Evolutionary conservation across 1,140 invertebrate species (phyloP), one percentile per base, ranked within the genome.

Genomic region (Procambarus clarkii): DNA sequence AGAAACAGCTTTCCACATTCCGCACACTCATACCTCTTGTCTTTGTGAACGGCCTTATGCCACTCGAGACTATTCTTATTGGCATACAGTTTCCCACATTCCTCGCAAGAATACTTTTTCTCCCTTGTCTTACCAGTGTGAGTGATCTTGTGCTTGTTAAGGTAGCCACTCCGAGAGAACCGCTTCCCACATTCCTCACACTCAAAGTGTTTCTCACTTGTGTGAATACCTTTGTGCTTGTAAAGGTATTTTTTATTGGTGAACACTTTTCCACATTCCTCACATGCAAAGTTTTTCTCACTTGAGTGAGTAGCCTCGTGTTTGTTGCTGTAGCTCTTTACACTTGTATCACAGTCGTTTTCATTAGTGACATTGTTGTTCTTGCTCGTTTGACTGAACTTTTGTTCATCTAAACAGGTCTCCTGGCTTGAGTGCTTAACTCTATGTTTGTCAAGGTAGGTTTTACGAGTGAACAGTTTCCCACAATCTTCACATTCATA

Each of bases 21-120:
- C 21, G 45, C 81, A 83, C 81, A 83, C 34, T 69, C 58, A 83
- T 64, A 83, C 24, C 44, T 64, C 60, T 83, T 83, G n/a, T 69
- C 81, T 7, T 58, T 54, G 44, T 83, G 81, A 18, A 69, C 60
- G 7, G 24, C n/a, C 3, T 45, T 69, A 64, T 83, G 81, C 15
- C 50, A 24, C 9, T 18, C 60, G 5, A 83, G 81, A 54, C 60
- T 83, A 4, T 60, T 69, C 81, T 83, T 83, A 8, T 69, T 18
- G 34, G 34, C 60, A n/a, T 64, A 83, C 50, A n/a, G 13, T 21
- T 83, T 83, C 13, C 81, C 81, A 83, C 81, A 83, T 45, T 83
- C 58, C 4, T 83, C 58, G 21, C 81, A 83, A 18, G 64, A 69
- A 3, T 21, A 2, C 15, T 69, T 69, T 34, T 34, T 58, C 54